phyloP scores from a whole-genome alignment of 2,888 invertebrate species.

The Tenodera sinensis region DNA sequence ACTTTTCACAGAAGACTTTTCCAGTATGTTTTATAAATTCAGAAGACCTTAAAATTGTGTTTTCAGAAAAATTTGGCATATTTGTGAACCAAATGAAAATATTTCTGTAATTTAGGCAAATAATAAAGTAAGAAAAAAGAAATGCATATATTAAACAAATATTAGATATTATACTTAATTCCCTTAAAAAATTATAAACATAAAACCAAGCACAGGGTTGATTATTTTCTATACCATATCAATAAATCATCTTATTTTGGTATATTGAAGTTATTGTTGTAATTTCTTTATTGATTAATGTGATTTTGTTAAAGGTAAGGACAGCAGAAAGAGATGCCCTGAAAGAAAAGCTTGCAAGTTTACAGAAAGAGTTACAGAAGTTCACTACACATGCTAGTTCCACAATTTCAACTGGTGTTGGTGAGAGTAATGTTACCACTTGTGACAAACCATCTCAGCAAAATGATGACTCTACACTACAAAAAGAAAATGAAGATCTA shows the following conservation, averaged over 20 bases:
- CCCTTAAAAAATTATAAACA: no score
- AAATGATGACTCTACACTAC: neutral
- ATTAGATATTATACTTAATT: no score
- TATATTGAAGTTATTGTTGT: neutral
- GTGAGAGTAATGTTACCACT: neutral
- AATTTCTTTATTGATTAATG: neutral
- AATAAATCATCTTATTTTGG: neutral
- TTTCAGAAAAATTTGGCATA: no score
- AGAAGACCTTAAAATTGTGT: no score
- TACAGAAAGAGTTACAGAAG: slow-evolving; percentile 41
- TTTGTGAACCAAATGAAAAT: no score
- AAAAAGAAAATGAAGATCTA: slow-evolving; percentile 7
- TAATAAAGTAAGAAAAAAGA: no score
- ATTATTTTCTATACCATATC: no score
- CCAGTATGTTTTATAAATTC: no score
- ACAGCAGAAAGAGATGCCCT: slow-evolving; percentile 54
- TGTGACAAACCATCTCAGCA: neutral
- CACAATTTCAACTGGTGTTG: neutral
- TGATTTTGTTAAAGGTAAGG: slow-evolving; percentile 43
- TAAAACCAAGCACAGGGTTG: no score
- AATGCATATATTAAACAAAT: no score
- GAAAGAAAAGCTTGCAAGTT: slow-evolving; percentile 45
- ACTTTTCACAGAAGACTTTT: no score
- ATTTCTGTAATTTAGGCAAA: no score
- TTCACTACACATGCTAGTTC: neutral